Base-by-base conservation (phyloP, 2,888 invertebrate genomes). In the Drosophila ezoana region DNA sequence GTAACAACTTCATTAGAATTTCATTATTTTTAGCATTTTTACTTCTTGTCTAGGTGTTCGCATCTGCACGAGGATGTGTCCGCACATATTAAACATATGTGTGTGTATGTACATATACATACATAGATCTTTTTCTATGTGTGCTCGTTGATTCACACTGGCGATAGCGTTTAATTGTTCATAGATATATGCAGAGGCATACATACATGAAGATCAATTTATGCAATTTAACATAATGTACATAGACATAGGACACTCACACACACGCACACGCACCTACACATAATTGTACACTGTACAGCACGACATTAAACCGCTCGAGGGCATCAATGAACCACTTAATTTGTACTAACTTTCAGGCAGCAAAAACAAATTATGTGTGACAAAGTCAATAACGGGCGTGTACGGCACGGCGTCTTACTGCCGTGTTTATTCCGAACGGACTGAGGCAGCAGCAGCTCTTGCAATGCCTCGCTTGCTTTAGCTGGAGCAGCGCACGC, bases 401-500 rank as follows among this genome's bases (percentile, higher is more conserved):
- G 71, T 74, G 40, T 62, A 43, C 41, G 43, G 43, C 32, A 41
- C 65, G 65, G 67, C 76, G 82, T 79, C 79, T 74, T 79, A 40
- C 69, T 85, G 64, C 71, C 64, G 69, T 66, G 78, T 83, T 86
- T 72, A 75, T 75, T 72, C 51, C 71, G 67, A 71, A 61, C 62
- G 76, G 60, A 88, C 88, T 85, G 83, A 87, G 28, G 71, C 64
- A 59, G 60, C 65, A 60, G 59, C 72, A 75, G 72, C 57, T 77
- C 74, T 74, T 72, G 68, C 75, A 76, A 72, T 82, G 84, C 70
- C 72, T 86, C 69, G 63, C 61, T 72, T 72, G 65, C 61, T 72
- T 73, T 72, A 83, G 80, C 80, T 86, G 74, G 79, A 85, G 87
- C 89, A 82, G 53, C 61, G 67, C 73, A 59, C 37, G 47, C 53